A percentile compares a stretch with the other conserved stretches of the same genome.
Conservation (phyloP, 2,797 vertebrate genomes). For the Spea hammondii region DNA sequence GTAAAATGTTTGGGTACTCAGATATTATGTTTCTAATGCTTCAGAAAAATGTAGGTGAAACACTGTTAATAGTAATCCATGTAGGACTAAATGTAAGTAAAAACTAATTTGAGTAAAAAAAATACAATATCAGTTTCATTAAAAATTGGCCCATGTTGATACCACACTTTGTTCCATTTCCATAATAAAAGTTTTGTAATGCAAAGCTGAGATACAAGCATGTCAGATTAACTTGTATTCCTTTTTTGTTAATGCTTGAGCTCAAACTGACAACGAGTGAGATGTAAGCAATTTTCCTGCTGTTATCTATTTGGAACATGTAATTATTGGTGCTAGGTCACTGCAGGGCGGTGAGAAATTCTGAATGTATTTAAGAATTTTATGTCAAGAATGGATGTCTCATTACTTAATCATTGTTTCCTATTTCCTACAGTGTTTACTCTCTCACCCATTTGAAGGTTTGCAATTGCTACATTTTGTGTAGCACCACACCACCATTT, state of each 20-base stretch:
- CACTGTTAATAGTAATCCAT: no score
- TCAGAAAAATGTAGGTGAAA: no score
- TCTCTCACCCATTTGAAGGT: no score
- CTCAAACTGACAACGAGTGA: slow-evolving; percentile 22
- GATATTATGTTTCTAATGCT: no score
- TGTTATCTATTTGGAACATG: slow-evolving; percentile 48
- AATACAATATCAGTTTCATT: no score
- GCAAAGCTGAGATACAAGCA: neutral
- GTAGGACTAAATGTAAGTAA: no score
- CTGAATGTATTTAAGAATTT: neutral
- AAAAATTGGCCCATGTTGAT: neutral
- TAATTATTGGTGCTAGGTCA: slow-evolving; percentile 50
- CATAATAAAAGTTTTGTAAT: neutral
- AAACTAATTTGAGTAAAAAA: no score
- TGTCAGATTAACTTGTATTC: slow-evolving; percentile 36
- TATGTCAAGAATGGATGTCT: neutral
- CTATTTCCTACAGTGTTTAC: neutral
- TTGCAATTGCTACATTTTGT: neutral
- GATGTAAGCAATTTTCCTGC: slow-evolving; percentile 47
- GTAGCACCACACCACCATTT: no score
- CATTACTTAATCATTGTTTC: neutral
- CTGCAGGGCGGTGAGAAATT: neutral
- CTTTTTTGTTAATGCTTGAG: neutral
- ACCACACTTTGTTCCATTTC: neutral
- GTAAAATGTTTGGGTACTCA: no score